Percentiles rank a stretch among this genome's conserved stretches.
These are phyloP conservation scores for Habrosyne pyritoides DNA, from an alignment of 2,888 invertebrate genomes.

Conservation along the genomic window DNA sequence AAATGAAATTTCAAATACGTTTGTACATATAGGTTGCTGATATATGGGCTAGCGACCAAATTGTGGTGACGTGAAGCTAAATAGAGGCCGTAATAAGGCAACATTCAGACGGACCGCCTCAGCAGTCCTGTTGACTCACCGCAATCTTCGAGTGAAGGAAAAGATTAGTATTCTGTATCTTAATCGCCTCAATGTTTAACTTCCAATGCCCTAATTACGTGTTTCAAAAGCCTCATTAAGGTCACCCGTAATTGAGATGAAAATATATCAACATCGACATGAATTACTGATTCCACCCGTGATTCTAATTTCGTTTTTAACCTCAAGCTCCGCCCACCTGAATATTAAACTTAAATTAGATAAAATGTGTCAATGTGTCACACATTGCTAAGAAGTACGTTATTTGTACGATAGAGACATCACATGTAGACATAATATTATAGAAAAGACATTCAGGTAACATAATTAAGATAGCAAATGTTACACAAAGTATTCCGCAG, in stretches of 20 bases:
- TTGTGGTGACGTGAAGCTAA: too few relatives aligned
- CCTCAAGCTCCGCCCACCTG: background rate
- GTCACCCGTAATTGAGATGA: too few relatives aligned
- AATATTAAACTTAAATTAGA: background rate
- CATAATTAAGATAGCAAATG: background rate
- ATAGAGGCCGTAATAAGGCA: too few relatives aligned
- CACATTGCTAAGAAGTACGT: too few relatives aligned
- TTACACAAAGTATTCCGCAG: background rate
- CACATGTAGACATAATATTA: background rate
- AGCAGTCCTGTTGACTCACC: too few relatives aligned
- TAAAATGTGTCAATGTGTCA: background rate
- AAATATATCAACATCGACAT: background rate
- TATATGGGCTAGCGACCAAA: too few relatives aligned
- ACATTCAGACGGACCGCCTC: too few relatives aligned
- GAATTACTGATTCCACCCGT: background rate
- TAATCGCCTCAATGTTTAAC: background rate
- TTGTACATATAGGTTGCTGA: too few relatives aligned
- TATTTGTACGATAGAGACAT: background rate
- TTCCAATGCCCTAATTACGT: background rate
- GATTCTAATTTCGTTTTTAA: background rate
- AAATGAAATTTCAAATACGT: too few relatives aligned
- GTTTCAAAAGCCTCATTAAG: background rate
- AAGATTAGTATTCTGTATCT: too few relatives aligned
- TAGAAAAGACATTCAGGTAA: background rate
- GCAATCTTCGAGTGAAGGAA: too few relatives aligned